A percentile compares a stretch with the other conserved stretches of the same genome.
Evolutionary conservation across 2,888 invertebrate genomes (phyloP).

Genomic region (Drosophila kokeensis): DNA sequence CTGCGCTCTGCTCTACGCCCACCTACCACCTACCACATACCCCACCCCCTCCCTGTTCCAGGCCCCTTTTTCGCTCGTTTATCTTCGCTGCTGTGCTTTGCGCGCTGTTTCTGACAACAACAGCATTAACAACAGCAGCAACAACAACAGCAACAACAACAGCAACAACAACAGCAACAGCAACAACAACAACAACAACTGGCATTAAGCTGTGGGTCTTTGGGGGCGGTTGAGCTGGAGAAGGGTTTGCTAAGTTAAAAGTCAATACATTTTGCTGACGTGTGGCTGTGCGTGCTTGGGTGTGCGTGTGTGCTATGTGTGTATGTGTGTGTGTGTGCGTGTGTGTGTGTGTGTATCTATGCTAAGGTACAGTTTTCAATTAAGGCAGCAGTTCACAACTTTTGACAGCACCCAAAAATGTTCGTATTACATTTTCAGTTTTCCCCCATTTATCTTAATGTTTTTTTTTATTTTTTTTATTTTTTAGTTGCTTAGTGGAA

Average conservation of each 20-base stretch:
- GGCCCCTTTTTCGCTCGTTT: conserved; percentile 40
- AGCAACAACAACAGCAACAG: conserved; percentile 10
- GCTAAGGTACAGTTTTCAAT: conserved; percentile 75
- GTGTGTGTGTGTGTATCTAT: conserved; percentile 43
- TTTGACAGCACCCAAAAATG: conserved; percentile 66
- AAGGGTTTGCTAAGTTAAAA: conserved; percentile 71
- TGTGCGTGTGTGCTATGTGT: conserved; percentile 1
- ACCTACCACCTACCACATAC: too few relatives aligned
- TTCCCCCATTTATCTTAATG: neutral
- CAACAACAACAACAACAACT: conserved; percentile 28
- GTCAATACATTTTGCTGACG: conserved; percentile 77
- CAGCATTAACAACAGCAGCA: conserved; percentile 2
- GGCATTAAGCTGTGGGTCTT: conserved; percentile 46
- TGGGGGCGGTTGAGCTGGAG: conserved; percentile 12
- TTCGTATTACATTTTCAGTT: conserved; percentile 19
- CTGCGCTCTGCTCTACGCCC: conserved; percentile 5
- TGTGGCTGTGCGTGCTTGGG: conserved; percentile 40
- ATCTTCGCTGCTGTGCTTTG: conserved; percentile 55
- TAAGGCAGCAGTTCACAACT: conserved; percentile 71
- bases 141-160: neutral
- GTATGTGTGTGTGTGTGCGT: conserved; percentile 11
- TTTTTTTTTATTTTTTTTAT: neutral
- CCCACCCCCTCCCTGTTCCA: neutral
- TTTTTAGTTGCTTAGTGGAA: conserved; percentile 3
- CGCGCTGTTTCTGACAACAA: conserved; percentile 32